Conservation (phyloP, 2,113 vertebrate genomes). For the human region GRCh38 chr1:29776501-29777000, state of each 20-base stretch:
- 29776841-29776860: no score
- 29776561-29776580: not conserved
- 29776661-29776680: not conserved
- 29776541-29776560: not conserved
- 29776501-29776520: not conserved
- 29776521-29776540: not conserved
- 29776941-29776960: no score
- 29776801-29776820: no score
- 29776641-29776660: not conserved
- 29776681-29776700: not conserved
- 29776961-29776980: no score
- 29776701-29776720: no score
- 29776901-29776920: no score
- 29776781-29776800: no score
- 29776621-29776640: not conserved
- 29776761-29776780: not conserved
- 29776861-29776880: no score
- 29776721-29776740: not conserved
- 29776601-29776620: not conserved
- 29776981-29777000: no score
- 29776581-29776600: not conserved
- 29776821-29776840: no score
- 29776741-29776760: not conserved
- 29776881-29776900: no score
- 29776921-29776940: no score